These are phyloP conservation scores for Mus spicilegus DNA, from an alignment of 2,113 vertebrate genomes.

Conservation along the genomic window DNA sequence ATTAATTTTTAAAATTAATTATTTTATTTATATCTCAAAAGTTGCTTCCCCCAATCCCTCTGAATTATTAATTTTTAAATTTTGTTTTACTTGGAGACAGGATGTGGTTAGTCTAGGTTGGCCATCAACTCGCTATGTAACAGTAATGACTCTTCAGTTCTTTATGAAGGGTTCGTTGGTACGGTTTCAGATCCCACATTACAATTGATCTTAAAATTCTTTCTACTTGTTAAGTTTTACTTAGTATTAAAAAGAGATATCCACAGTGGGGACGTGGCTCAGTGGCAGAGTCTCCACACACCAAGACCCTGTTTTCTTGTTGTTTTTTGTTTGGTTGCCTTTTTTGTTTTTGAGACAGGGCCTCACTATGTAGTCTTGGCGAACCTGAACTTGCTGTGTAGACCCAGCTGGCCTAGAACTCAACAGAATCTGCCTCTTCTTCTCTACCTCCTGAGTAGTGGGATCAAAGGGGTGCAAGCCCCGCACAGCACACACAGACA, in stretches of 20 bases:
- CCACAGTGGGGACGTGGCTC: not conserved
- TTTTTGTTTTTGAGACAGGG: not conserved
- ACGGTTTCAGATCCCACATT: not conserved
- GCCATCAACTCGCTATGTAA: not conserved
- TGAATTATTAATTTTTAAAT: not conserved
- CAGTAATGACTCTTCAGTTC: not conserved
- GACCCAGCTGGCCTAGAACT: not conserved
- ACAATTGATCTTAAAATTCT: not conserved
- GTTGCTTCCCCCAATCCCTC: no score
- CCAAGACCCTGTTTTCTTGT: not conserved
- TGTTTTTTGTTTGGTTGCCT: not conserved
- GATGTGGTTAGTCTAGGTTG: not conserved
- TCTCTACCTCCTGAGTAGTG: not conserved
- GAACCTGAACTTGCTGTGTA: not conserved
- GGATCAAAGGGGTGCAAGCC: not conserved
- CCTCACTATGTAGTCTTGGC: not conserved
- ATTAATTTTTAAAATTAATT: no score
- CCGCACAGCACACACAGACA: not conserved
- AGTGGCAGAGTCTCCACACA: not conserved
- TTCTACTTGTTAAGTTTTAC: not conserved
- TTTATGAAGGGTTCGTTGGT: not conserved
- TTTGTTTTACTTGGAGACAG: not conserved
- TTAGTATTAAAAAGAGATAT: not conserved
- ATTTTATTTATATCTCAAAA: no score
- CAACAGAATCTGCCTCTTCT: not conserved